phyloP scores from a whole-genome alignment of 2,888 invertebrate genomes.

The Epinotia ramella region DNA sequence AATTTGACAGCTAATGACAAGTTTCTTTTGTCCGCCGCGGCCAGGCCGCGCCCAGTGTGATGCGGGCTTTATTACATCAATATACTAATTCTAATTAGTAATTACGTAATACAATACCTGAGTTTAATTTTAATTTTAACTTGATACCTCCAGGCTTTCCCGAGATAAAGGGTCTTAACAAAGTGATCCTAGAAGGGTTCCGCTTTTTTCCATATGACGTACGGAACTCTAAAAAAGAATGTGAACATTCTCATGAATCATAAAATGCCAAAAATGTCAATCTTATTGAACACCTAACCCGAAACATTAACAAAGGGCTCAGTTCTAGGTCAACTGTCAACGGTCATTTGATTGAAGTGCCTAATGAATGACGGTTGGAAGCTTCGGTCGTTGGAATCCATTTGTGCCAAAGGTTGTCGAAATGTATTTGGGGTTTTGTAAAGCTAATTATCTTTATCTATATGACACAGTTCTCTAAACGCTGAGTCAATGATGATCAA shows the following conservation, averaged over 20 bases:
- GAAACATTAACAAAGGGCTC: constrained; percentile 9
- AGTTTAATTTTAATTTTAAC: too few species aligned
- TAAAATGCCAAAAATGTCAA: not conserved
- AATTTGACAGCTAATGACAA: too few species aligned
- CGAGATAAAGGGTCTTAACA: too few species aligned
- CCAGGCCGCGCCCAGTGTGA: too few species aligned
- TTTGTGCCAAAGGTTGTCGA: constrained; percentile 45
- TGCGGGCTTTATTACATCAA: too few species aligned
- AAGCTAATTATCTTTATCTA: not conserved
- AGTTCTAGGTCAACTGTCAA: constrained; percentile 39
- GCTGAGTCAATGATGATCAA: constrained; percentile 2
- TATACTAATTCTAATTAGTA: too few species aligned
- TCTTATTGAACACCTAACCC: constrained; percentile 17
- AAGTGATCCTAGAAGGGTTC: too few species aligned
- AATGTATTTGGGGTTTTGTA: constrained; percentile 45
- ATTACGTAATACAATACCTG: too few species aligned
- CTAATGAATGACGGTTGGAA: constrained; percentile 24
- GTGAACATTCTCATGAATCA: not conserved
- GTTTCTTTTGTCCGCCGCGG: too few species aligned
- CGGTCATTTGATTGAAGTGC: constrained; percentile 20
- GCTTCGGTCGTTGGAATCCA: constrained; percentile 28
- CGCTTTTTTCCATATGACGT: too few species aligned
- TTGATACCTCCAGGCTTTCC: too few species aligned
- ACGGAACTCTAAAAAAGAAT: not conserved
- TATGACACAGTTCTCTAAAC: constrained; percentile 13